Conservation (phyloP, 2,797 vertebrate species). For the Coluber constrictor region DNA sequence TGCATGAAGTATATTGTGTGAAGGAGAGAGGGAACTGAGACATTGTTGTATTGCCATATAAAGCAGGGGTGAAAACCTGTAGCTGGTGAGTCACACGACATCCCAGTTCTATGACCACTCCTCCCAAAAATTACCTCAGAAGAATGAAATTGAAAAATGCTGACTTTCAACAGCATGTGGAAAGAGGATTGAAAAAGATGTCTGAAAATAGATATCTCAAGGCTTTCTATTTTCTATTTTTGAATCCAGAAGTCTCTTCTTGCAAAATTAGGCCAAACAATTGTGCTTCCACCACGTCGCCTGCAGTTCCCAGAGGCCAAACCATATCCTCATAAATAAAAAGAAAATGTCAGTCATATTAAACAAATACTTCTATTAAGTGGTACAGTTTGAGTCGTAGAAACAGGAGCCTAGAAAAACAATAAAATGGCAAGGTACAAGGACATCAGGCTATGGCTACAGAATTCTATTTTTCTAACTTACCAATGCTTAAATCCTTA, state of each 20-base stretch:
- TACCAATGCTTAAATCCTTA: not conserved
- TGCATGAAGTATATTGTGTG: not conserved
- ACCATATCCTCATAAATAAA: not conserved
- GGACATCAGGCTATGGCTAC: not conserved
- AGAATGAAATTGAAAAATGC: not conserved
- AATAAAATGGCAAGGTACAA: not conserved
- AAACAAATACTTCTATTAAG: not conserved
- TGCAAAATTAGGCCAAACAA: not conserved
- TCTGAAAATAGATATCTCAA: not conserved
- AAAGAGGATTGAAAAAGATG: not conserved
- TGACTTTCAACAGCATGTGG: not conserved
- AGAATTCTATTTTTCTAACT: not conserved
- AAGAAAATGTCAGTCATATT: not conserved
- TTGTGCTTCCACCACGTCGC: not conserved
- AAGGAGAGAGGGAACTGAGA: not conserved
- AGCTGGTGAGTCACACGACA: not conserved
- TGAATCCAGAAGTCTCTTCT: not conserved
- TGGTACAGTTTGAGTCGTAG: not conserved
- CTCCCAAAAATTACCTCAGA: not conserved
- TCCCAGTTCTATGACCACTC: not conserved
- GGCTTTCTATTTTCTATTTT: not conserved
- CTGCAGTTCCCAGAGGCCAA: not conserved
- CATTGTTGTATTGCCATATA: not conserved
- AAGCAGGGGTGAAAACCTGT: not conserved
- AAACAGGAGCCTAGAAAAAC: not conserved